Base-by-base conservation (phyloP, 2,888 invertebrate genomes). In the Helicoverpa assulta region DNA sequence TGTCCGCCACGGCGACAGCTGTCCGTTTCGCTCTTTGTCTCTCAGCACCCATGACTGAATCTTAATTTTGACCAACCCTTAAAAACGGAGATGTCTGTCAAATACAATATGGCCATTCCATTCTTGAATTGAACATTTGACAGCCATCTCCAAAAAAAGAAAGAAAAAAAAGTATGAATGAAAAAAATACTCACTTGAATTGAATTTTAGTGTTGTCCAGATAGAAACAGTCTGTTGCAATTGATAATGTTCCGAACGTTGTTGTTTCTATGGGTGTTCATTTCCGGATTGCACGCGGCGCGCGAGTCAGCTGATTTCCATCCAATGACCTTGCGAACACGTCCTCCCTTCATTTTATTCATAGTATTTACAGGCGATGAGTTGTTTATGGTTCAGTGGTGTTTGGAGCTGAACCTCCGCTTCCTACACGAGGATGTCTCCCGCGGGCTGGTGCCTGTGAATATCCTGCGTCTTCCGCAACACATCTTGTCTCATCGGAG, bases 401-500 rank as follows among this genome's bases (percentile, higher is more conserved):
- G 79, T 76, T 74, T 76, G 71, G 76, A 81, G 76, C 69, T 76
- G 83, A 92, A 87, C 94, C 95, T 95, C 84, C 95, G 92, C 79
- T 95, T 95, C 82, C 95, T 91, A 81, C 95, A 95, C 79, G 95
- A 95, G 58, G 95, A 95, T 61, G 95, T 95, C 83, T 95, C 95
- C 84, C 92, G 92, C 69, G 93, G 94, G 80, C 91, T 90, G 73
- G 93, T 93, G 84, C 95, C 95, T 79, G 95, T 94, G 79, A 80
- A 88, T 75, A 95, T 95, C 82, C 88, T 92, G 74, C 95, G 89
- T 81, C 91, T 92, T 85, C 95, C 95, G 89, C 95, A 95, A 89
- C 95, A 95, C 95, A 95, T 95, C 88, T 92, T 94, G 89, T 82
- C 80, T 83, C 83, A 83, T 83, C 67, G 76, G 72, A 76, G 73